Base-by-base conservation (phyloP, 1,140 invertebrate species). In the Alviniconcha marisindica region DNA sequence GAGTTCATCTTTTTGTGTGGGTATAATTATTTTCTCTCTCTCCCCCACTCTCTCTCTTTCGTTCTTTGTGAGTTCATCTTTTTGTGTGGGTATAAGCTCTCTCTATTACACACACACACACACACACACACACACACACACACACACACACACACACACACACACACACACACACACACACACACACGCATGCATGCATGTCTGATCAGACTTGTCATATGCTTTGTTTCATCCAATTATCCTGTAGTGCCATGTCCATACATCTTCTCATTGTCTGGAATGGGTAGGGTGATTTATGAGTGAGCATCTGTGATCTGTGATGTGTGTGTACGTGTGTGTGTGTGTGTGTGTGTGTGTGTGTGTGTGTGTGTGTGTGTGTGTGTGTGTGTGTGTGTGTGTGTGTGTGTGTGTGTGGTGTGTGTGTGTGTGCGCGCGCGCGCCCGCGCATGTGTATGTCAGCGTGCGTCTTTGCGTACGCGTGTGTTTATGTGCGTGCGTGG, bases 51-150 rank as follows among this genome's bases (percentile, higher is more conserved):
- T 44, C 74, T 77, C 40, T 51, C 44, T 73, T n/a, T 42, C 69
- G 12, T 18, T 73, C 12, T 42, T 18, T 73, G 28, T 73, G 7
- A 33, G 5, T n/a, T 28, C n/a, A 7, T n/a, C 63, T 69, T 38
- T 73, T 33, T 73, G 7, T 73, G 15, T 73, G 0, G 31, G 7
- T 42, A 7, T n/a, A 18, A 60, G 7, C 56, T 60, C 28, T n/a
- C 7, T n/a, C n/a, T n/a, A n/a, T n/a, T n/a, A n/a, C n/a, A n/a
- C n/a, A n/a, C n/a, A 71, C 63, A 81, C 54, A 81, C n/a, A 81
- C 28, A 81, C n/a, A 69, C 36, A 81, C n/a, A 80, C 56, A 80
- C 60, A 81, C 36, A 81, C 38, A 66, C 56, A 81, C n/a, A 81
- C 48, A 76, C n/a, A 63, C 5, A 33, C 4, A 82, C 56, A 60